Evolutionary conservation across 2,113 vertebrate genomes (phyloP), one percentile per base, ranked within the genome.

Genomic region (Phyllostomus hastatus): DNA sequence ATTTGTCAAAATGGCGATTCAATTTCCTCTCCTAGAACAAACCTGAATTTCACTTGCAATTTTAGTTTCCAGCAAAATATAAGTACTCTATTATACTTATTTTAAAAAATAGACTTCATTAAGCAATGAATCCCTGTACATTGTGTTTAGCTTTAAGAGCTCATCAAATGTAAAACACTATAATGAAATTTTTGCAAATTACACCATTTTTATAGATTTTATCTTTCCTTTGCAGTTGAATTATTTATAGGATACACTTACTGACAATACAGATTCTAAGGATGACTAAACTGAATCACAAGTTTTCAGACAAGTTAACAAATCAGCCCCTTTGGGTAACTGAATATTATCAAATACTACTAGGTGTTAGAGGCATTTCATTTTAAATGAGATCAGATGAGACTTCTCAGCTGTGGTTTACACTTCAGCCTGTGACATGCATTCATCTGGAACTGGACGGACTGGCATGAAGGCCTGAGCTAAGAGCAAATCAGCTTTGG

Each of bases 261-360:
- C 26, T 64, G 48, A 92, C 76, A 46, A 88, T 82, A 72, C 75
- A 90, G 86, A 90, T 28, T 93, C 41, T 84, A 70, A 92, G 41
- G n/a, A 73, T 91, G 75, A 88, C 76, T 88, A 85, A 81, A 88
- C 19, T 38, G 28, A 95, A 81, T 69, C 73, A 88, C 54, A 94
- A 90, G 69, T 92, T 91, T 91, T 84, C 50, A 95, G 69, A 97
- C 76, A 97, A 95, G 80, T 85, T 97, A 87, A 88, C 61, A 73
- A 91, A 91, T 93, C 33, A 92, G 20, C 15, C 84, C 88, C 66
- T 92, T 88, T 81, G 61, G 81, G 52, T 72, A 97, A 85, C 26
- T 69, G 46, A 95, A 82, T 92, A 90, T 94, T 92, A 89, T 83
- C 50, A 94, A 94, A 92, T 86, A 91, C 85, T 96, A 82, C 69